These are phyloP conservation scores for Staurois parvus DNA, from an alignment of 2,797 vertebrate species.

Conservation along the genomic window DNA sequence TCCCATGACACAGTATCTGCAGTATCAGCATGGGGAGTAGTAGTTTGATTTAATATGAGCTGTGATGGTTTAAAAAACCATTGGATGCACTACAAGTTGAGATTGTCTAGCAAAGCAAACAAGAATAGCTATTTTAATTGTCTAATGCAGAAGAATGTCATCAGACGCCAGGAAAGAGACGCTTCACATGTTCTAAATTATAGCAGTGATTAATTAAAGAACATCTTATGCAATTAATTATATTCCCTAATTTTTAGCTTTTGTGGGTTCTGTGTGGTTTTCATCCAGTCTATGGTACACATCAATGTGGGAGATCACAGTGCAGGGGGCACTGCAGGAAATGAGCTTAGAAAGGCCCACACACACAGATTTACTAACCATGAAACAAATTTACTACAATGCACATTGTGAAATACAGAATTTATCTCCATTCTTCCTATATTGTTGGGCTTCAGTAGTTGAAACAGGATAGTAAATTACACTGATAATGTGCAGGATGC, in stretches of 20 bases:
- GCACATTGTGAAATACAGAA: neutral
- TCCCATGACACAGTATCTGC: neutral
- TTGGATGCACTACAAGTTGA: neutral
- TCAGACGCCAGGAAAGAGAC: conserved; percentile 62
- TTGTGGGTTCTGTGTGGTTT: conserved; percentile 14
- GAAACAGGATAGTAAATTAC: too few relatives aligned
- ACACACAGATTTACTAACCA: conserved; percentile 8
- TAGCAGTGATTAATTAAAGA: conserved; percentile 28
- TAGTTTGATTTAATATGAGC: neutral
- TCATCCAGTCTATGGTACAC: neutral
- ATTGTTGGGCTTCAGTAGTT: too few relatives aligned
- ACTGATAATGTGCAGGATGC: too few relatives aligned
- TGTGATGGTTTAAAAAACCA: neutral
- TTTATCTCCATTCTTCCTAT: neutral
- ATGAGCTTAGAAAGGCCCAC: neutral
- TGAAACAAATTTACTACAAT: neutral
- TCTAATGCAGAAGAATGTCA: conserved; percentile 53
- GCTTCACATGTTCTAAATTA: conserved; percentile 31
- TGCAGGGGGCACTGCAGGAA: neutral
- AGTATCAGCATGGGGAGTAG: neutral
- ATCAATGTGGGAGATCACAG: conserved; percentile 27
- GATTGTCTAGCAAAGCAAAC: neutral
- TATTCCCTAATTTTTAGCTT: conserved; percentile 16
- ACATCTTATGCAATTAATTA: conserved; percentile 50
- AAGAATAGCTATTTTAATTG: neutral